Percentiles rank a stretch among this genome's conserved stretches.
Conservation (phyloP, 1,140 invertebrate genomes). For the Hesperophylax magnus region DNA sequence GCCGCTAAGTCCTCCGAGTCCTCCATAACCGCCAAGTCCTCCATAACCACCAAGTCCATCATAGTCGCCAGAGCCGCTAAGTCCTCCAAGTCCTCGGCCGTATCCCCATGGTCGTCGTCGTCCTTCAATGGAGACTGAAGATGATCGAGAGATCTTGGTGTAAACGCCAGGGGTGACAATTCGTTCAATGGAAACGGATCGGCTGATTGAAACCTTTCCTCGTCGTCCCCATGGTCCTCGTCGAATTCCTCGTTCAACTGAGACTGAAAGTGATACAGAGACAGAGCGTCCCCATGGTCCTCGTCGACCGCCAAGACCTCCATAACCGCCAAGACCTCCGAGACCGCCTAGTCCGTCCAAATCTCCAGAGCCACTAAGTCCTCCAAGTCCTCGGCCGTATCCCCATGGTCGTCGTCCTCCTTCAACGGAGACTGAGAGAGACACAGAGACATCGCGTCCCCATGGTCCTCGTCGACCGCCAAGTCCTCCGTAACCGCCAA, state of each 20-base stretch:
- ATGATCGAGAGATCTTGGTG: too few species aligned
- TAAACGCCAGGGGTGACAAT: too few species aligned
- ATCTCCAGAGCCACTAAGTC: not conserved
- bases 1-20: not conserved
- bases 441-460: not conserved
- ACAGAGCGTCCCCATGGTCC: too few species aligned
- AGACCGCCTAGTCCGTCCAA: not conserved
- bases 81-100: not conserved
- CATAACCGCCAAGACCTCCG: slow-evolving; percentile 32
- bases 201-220: too few species aligned
- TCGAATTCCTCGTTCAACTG: too few species aligned
- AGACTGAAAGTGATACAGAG: too few species aligned
- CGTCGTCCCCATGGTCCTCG: too few species aligned
- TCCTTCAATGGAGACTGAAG: too few species aligned
- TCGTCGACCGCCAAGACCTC: not conserved
- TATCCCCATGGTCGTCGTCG: too few species aligned
- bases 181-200: too few species aligned
- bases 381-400: slow-evolving; percentile 4
- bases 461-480: slow-evolving; percentile 15
- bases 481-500: not conserved
- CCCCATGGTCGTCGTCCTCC: slow-evolving; percentile 21
- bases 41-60: not conserved
- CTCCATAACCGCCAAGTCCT: not conserved
- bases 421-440: slow-evolving; percentile 11
- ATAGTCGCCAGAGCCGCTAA: not conserved